Percentiles rank a stretch among this genome's conserved stretches.
These are phyloP conservation scores for Isurus oxyrinchus DNA, from an alignment of 2,113 vertebrate species.

Conservation along the genomic window DNA sequence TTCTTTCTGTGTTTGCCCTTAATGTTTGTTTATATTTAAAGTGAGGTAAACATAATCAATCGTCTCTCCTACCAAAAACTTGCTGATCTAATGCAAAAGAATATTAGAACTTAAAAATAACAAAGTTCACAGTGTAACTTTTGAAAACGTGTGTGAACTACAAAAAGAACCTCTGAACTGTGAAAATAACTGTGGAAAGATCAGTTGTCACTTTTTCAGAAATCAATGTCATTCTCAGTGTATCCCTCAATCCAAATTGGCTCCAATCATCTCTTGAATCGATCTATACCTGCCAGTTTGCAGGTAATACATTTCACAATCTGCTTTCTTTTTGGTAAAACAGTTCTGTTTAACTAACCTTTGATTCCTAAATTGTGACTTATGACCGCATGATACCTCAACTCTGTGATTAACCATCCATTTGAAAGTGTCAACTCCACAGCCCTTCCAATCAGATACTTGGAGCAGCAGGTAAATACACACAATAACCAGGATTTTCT, in stretches of 20 bases:
- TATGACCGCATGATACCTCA: background rate
- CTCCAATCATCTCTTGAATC: background rate
- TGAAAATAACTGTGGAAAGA: background rate
- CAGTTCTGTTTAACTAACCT: background rate
- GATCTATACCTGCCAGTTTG: background rate
- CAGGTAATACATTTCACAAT: background rate
- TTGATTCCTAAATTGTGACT: background rate
- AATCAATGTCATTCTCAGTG: background rate
- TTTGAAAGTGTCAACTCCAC: background rate
- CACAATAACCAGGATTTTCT: background rate
- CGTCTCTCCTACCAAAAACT: background rate
- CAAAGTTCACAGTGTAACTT: background rate
- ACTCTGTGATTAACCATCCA: background rate
- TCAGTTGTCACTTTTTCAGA: background rate
- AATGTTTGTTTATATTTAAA: background rate
- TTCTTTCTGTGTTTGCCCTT: background rate
- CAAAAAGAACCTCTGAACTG: background rate
- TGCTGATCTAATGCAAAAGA: background rate
- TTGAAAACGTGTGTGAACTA: background rate
- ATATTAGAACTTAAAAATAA: background rate
- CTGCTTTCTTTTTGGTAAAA: background rate
- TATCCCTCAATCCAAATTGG: background rate
- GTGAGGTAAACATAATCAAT: background rate
- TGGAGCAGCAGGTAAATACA: background rate
- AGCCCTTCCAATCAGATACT: background rate